phyloP scores from a whole-genome alignment of 2,888 invertebrate species.

The Pandemis corylana region DNA sequence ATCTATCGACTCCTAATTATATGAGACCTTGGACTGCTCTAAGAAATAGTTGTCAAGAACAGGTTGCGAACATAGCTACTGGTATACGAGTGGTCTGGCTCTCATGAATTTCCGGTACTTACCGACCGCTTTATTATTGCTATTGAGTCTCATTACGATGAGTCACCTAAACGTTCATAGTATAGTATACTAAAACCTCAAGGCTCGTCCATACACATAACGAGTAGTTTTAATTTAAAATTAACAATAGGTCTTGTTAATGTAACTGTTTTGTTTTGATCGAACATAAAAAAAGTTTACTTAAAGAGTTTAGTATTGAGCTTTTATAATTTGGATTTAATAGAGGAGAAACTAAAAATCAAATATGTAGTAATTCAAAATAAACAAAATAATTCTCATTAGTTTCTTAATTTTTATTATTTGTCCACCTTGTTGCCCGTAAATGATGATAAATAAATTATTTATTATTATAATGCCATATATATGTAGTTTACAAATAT shows the following conservation, averaged over 20 bases:
- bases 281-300: too few species aligned
- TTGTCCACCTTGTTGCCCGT: too few species aligned
- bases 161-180: slow-evolving; percentile 54
- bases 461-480: too few species aligned
- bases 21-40: slow-evolving; percentile 41
- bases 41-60: slow-evolving; percentile 53
- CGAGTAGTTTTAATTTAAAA: neutral
- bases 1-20: slow-evolving; percentile 37
- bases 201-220: slow-evolving; percentile 3
- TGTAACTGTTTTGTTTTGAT: too few species aligned
- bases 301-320: too few species aligned
- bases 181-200: slow-evolving; percentile 44
- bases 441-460: too few species aligned
- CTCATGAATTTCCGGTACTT: slow-evolving; percentile 69
- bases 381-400: too few species aligned
- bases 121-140: slow-evolving; percentile 48
- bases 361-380: too few species aligned
- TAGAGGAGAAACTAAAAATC: too few species aligned
- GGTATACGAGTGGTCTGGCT: slow-evolving; percentile 58
- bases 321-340: too few species aligned
- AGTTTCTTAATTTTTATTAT: too few species aligned
- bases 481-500: too few species aligned
- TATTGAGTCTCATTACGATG: slow-evolving; percentile 52
- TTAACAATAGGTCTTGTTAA: neutral
- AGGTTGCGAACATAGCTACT: slow-evolving; percentile 55